Evolutionary conservation across 2,113 vertebrate species (phyloP).

Genomic region (Perccottus glenii): DNA sequence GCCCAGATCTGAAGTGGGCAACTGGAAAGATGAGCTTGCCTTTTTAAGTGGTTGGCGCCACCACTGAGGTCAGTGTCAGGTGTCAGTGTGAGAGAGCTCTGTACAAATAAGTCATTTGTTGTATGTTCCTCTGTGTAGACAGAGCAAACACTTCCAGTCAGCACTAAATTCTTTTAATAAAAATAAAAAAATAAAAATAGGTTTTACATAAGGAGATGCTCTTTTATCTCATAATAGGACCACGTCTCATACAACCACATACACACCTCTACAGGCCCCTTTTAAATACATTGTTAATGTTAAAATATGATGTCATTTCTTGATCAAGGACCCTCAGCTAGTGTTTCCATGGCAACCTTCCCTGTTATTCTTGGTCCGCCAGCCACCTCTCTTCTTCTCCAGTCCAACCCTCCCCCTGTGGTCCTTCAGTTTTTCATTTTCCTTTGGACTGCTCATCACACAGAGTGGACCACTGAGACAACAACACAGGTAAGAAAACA

Average conservation of each 20-base stretch:
- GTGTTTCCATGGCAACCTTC: slow-evolving; percentile 72
- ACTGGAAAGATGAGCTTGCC: slow-evolving; percentile 7
- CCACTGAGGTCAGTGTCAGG: slow-evolving; percentile 46
- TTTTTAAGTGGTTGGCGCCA: background rate
- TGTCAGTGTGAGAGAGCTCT: slow-evolving; percentile 48
- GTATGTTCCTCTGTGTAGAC: too few species aligned
- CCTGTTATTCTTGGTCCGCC: slow-evolving; percentile 40
- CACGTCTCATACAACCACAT: background rate
- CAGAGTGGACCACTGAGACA: slow-evolving; percentile 8
- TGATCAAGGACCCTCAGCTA: slow-evolving; percentile 27
- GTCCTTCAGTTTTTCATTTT: slow-evolving; percentile 45
- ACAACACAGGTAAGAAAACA: slow-evolving; percentile 39
- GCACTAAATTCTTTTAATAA: too few species aligned
- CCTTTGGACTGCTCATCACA: slow-evolving; percentile 33
- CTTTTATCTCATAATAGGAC: too few species aligned
- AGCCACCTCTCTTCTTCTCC: slow-evolving; percentile 25
- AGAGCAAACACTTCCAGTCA: background rate
- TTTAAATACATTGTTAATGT: slow-evolving; percentile 3
- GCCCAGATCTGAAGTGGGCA: slow-evolving; percentile 7
- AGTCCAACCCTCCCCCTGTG: slow-evolving; percentile 27
- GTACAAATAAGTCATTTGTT: background rate
- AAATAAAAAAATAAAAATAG: too few species aligned
- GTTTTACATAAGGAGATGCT: too few species aligned
- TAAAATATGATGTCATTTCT: slow-evolving; percentile 57
- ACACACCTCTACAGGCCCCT: background rate